phyloP scores from a whole-genome alignment of 2,888 invertebrate genomes.

The Cerastis rubricosa region DNA sequence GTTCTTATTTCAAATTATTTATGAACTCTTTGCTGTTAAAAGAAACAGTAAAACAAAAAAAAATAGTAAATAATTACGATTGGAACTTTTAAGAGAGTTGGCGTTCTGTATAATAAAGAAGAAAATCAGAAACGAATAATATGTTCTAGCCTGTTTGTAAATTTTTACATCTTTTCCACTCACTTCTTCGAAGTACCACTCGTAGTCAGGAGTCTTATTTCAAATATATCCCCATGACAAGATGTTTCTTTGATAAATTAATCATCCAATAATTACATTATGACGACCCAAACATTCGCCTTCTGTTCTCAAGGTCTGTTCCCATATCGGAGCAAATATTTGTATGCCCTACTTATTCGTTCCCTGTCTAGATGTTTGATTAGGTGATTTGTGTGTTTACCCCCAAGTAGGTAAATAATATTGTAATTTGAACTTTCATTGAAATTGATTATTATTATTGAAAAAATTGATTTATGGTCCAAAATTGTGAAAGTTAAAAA shows the following conservation, averaged over 20 bases:
- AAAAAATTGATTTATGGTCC: background rate
- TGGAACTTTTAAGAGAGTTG: too few relatives aligned
- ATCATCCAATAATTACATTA: constrained; percentile 45
- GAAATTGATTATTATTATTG: too few relatives aligned
- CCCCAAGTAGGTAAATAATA: constrained; percentile 7
- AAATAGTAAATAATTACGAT: too few relatives aligned
- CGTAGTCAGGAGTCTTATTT: background rate
- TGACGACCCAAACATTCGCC: constrained; percentile 27
- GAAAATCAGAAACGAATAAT: background rate
- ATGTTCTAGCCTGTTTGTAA: background rate
- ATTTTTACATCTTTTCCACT: background rate
- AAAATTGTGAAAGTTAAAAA: background rate
- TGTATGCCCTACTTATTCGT: constrained; percentile 48
- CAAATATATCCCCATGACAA: constrained; percentile 23
- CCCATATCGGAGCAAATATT: constrained; percentile 39
- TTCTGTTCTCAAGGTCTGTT: constrained; percentile 44
- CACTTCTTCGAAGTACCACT: background rate
- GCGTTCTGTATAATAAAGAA: background rate
- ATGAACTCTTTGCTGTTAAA: too few relatives aligned
- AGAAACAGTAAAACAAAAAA: too few relatives aligned
- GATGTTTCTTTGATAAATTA: constrained; percentile 36
- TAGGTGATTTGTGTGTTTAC: constrained; percentile 43
- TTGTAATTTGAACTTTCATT: constrained; percentile 19
- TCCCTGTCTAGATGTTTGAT: constrained; percentile 45
- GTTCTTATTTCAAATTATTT: too few relatives aligned